Conservation (phyloP, 2,113 vertebrate genomes). For the Phaethon lepturus region DNA sequence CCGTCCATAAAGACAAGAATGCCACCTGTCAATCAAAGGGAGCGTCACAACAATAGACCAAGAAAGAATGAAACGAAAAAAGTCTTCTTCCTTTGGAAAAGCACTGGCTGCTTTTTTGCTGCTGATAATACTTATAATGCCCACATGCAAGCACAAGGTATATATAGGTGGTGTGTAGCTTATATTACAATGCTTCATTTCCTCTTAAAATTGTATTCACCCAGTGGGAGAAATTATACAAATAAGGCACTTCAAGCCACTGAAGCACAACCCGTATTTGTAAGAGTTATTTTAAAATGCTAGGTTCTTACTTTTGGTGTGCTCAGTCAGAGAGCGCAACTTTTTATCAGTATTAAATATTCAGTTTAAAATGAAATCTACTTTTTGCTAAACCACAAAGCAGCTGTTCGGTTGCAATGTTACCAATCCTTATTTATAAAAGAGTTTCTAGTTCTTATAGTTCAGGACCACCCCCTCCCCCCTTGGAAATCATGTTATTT, state of each 20-base stretch:
- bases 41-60: slow-evolving; percentile 58
- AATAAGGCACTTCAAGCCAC: slow-evolving; percentile 69
- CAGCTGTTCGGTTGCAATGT: neutral
- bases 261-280: slow-evolving; percentile 50
- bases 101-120: neutral
- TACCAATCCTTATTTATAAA: neutral
- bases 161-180: slow-evolving; percentile 46
- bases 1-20: slow-evolving; percentile 89
- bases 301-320: neutral
- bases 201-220: slow-evolving; percentile 68
- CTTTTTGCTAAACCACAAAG: neutral
- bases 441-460: neutral
- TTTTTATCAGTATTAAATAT: neutral
- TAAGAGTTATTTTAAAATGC: slow-evolving; percentile 64
- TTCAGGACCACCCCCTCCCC: neutral
- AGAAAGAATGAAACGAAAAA: slow-evolving; percentile 51
- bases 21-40: slow-evolving; percentile 89
- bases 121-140: slow-evolving; percentile 37
- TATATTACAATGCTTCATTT: slow-evolving; percentile 63
- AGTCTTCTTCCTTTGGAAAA: slow-evolving; percentile 25
- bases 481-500: neutral
- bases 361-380: neutral
- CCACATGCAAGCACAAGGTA: slow-evolving; percentile 6
- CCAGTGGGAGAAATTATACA: slow-evolving; percentile 65
- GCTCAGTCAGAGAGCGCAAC: neutral